Base-by-base conservation (phyloP, 2,888 invertebrate species). In the Cosmia pyralina region DNA sequence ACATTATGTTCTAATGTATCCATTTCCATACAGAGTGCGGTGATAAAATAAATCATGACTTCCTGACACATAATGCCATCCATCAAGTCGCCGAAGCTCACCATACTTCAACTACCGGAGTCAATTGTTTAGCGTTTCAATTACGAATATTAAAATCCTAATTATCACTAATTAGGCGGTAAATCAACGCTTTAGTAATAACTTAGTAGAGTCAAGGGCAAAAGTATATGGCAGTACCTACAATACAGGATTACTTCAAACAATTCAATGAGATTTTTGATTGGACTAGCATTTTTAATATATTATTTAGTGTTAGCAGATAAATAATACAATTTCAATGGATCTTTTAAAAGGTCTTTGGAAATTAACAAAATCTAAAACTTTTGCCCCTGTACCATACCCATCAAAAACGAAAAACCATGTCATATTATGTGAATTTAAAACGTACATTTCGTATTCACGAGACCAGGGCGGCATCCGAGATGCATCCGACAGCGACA, bases 391-490 rank as follows among this genome's bases (percentile, higher is more conserved):
- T 11, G 4, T 13, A 69, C 38, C 11, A n/a, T 17, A 34, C 15
- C 3, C 11, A 71, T 75, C 74, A 75, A 85, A 87, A 86, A 87
- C 78, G 83, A 81, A 82, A 83, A 81, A 75, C 60, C 75, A 79
- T 72, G 69, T 75, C 78, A 79, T 69, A 34, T 4, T 3, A 70
- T 87, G 83, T 81, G 82, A 88, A 90, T 90, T 87, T 86, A 88
- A 90, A 91, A 88, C 84, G 84, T 79, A 81, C 82, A 88, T 91
- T 91, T 88, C 84, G 89, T 89, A 91, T 90, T 86, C 88, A 85
- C 84, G 87, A 89, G 89, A 87, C 84, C 87, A 70, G 75, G 82
- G 75, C 81, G 80, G 83, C 81, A 87, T 83, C 81, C 84, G 78
- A 73, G 84, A 82, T 86, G 90, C 90, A 90, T 90, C 88, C 86